Evolutionary conservation across 2,888 invertebrate species (phyloP).

Genomic region (Ommatoiulus sabulosus): DNA sequence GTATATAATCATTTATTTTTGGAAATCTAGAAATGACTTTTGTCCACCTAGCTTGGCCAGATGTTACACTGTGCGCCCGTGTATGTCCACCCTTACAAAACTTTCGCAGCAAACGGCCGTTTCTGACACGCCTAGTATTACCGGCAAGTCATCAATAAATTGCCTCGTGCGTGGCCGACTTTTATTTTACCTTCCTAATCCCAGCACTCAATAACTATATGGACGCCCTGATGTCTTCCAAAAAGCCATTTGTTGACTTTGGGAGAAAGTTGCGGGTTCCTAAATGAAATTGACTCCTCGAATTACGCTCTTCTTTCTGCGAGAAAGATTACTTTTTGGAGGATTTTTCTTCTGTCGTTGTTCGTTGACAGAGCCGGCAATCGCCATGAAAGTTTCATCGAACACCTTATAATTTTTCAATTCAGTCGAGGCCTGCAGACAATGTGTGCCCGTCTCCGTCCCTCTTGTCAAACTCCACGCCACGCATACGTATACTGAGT

Average conservation of each 20-base stretch:
- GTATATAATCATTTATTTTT: too few relatives aligned
- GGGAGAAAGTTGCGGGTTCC: not conserved
- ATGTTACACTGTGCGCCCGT: too few relatives aligned
- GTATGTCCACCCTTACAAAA: too few relatives aligned
- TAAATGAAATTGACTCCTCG: constrained; percentile 39
- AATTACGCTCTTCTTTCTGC: not conserved
- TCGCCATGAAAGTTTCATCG: constrained; percentile 17
- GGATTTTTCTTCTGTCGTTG: not conserved
- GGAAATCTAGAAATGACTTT: too few relatives aligned
- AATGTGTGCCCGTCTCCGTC: not conserved
- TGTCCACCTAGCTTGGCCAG: too few relatives aligned
- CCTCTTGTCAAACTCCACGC: constrained; percentile 9
- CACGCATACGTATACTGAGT: constrained; percentile 1
- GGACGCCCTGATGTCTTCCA: not conserved
- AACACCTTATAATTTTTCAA: constrained; percentile 29
- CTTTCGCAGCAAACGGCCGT: not conserved
- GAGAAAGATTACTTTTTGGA: not conserved
- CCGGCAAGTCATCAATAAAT: not conserved
- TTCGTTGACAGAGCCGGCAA: not conserved
- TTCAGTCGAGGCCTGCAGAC: not conserved
- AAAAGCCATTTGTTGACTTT: not conserved
- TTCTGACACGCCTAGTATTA: not conserved
- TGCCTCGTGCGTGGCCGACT: not conserved
- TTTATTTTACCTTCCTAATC: not conserved
- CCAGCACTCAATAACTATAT: not conserved